Conservation (phyloP, 30 jellyfish, hydroid and myxozoan species). For the Hydractinia symbiolongicarpus region DNA sequence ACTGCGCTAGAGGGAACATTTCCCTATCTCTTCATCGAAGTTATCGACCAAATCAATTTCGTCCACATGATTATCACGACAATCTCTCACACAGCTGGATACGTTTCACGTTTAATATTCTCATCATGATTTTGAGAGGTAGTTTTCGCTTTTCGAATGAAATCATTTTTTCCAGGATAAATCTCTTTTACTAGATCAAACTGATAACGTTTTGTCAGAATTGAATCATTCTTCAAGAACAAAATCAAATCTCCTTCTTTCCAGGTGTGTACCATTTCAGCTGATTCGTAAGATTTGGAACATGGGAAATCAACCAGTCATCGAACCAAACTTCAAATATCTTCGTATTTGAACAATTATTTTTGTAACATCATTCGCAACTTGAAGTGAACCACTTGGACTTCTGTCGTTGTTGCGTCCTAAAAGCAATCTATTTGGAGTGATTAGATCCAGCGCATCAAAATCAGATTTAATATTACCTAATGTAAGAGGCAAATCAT, state of each 20-base stretch:
- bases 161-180: background rate
- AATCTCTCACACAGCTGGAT: no score
- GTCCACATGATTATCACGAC: no score
- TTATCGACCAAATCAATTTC: no score
- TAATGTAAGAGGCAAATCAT: background rate
- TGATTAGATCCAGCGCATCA: slow-evolving; percentile 15
- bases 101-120: no score
- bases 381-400: background rate
- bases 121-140: no score
- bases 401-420: slow-evolving; percentile 17
- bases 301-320: background rate
- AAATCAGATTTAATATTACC: background rate
- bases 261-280: background rate
- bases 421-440: slow-evolving; percentile 16
- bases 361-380: background rate
- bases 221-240: background rate
- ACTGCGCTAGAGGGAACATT: no score
- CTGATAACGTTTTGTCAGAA: background rate
- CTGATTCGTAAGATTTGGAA: background rate
- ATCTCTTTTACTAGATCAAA: background rate
- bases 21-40: no score
- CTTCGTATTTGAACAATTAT: background rate
- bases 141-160: no score
- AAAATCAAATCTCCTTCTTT: background rate
- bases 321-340: background rate